Evolutionary conservation across 2,113 vertebrate species (phyloP).

Genomic region (Larimichthys polyactis): DNA sequence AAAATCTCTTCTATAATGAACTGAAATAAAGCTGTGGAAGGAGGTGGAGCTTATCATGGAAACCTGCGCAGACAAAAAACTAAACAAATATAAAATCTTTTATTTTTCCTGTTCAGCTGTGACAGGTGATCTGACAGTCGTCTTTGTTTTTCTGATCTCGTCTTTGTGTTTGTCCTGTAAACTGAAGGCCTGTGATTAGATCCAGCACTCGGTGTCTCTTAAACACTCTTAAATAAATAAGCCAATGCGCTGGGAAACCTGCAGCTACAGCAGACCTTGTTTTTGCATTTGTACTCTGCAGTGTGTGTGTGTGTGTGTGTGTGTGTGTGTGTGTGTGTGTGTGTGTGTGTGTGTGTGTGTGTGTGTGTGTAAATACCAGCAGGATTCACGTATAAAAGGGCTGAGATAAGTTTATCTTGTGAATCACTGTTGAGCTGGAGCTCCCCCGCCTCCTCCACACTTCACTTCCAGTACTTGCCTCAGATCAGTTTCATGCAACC

Average conservation of each 20-base stretch:
- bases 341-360: constrained; percentile 17
- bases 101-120: neutral
- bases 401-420: constrained; percentile 57
- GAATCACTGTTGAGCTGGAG: constrained; percentile 43
- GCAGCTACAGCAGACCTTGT: neutral
- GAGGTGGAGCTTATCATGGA: no score
- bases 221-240: constrained; percentile 34
- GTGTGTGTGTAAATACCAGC: constrained; percentile 40
- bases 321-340: constrained; percentile 8
- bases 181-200: constrained; percentile 17
- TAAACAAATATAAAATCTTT: neutral
- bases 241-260: neutral
- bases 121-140: neutral
- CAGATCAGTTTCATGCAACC: constrained; percentile 80
- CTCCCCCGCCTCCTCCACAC: neutral
- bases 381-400: constrained; percentile 39
- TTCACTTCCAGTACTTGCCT: constrained; percentile 48
- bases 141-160: constrained; percentile 26
- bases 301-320: constrained; percentile 12
- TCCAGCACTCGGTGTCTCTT: neutral
- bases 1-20: no score
- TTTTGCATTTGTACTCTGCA: neutral
- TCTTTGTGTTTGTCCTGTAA: constrained; percentile 45
- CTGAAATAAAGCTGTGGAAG: neutral
- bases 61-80: no score